Base-by-base conservation (phyloP, 1,140 invertebrate genomes). In the Solen grandis region DNA sequence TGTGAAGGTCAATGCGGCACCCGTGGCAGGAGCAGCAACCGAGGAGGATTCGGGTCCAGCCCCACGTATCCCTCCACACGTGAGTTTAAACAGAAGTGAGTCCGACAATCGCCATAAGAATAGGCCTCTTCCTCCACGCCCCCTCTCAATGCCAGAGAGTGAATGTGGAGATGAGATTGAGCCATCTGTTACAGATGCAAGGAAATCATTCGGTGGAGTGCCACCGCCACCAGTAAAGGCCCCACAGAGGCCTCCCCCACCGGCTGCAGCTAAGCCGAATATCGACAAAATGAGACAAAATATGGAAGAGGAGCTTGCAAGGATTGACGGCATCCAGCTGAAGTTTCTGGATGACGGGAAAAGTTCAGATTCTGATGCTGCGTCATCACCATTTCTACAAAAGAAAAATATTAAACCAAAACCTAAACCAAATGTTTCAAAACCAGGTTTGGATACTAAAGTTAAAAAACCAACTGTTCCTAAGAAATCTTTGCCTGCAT, bases 121-220 rank as follows among this genome's bases (percentile, higher is more conserved):
- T 31, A 36, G 66, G 19, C 77, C 77, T 19, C n/a, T 73, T 25
- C 77, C 77, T 5, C 77, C 77, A 25, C 55, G 77, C 29, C 77
- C 77, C 5, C 27, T 73, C n/a, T 80, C 77, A 14, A 72, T 80
- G 77, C 77, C 77, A 0, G 68, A 52, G 22, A 72, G 69, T 46
- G 77, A 80, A 54, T 35, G 29, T 72, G 68, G 57, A 10, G 68
- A 72, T 54, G 46, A 63, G 14, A 1, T 31, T 22, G 41, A 65
- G 3, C 8, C 25, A 10, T 22, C 14, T n/a, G 38, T 55, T 2
- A 25, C 25, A 10, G 22, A 50, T 1, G 33, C 8, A 27, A 54
- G 76, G n/a, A 79, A 80, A 72, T 80, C 77, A n/a, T 55, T 41
- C 16, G 55, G 50, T n/a, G 50, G 60, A 13, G 5, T 66, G 25